Evolutionary conservation across 2,797 vertebrate genomes (phyloP).

Genomic region (Apogon hyalosoma): DNA sequence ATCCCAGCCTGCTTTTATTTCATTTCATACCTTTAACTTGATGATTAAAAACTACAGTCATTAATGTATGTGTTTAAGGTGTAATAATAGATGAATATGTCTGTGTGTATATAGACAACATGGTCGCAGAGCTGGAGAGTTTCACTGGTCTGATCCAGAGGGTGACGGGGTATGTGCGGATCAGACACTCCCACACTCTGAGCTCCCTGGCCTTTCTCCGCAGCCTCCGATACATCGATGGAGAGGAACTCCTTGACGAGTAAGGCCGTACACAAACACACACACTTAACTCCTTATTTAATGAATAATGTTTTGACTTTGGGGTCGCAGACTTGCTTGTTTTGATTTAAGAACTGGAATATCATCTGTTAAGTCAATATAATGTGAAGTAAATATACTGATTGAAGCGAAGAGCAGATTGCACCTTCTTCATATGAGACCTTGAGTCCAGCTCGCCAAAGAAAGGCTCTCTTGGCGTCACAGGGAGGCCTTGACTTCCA

Average conservation of each 20-base stretch:
- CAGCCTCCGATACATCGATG: conserved; percentile 92
- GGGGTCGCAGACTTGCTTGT: conserved; percentile 12
- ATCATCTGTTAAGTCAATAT: background rate
- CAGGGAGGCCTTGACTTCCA: conserved; percentile 71
- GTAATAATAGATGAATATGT: conserved; percentile 3
- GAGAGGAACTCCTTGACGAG: conserved; percentile 93
- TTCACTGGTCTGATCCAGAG: conserved; percentile 96
- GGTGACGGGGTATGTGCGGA: conserved; percentile 94
- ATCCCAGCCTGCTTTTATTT: conserved; percentile 3
- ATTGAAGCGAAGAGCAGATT: background rate
- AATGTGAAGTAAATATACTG: conserved; percentile 9
- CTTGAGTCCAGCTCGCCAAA: conserved; percentile 34
- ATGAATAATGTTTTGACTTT: conserved; percentile 40
- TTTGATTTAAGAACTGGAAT: conserved; percentile 27
- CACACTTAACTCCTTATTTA: background rate
- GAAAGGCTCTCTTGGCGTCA: conserved; percentile 72
- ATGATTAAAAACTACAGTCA: background rate
- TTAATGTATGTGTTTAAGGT: background rate
- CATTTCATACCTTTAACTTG: background rate
- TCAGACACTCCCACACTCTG: conserved; percentile 93
- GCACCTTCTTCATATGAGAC: conserved; percentile 1
- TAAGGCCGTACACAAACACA: conserved; percentile 47
- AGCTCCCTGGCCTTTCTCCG: conserved; percentile 96
- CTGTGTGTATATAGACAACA: conserved; percentile 87
- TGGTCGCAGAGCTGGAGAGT: conserved; percentile 95